Percentiles rank a stretch among this genome's conserved stretches.
Evolutionary conservation across 2,797 vertebrate genomes (phyloP).

Genomic region (Cottoperca gobio): DNA sequence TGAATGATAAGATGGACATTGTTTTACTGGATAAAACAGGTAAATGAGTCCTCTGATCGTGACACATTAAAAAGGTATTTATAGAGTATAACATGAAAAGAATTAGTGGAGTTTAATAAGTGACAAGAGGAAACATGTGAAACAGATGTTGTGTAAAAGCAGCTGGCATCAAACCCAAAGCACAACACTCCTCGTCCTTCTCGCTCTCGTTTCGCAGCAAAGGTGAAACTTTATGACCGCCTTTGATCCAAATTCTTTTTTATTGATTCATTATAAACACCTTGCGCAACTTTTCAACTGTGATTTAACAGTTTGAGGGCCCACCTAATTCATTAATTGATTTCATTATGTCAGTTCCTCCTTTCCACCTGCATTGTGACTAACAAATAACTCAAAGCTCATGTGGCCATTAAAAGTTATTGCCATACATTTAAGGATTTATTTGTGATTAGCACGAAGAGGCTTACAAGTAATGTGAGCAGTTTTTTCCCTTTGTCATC

Average conservation of each 20-base stretch:
- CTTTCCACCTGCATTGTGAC: neutral
- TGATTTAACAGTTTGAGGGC: neutral
- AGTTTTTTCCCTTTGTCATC: no score
- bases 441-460: neutral
- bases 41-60: neutral
- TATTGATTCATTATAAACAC: neutral
- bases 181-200: neutral
- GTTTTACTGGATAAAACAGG: neutral
- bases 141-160: conserved; percentile 39
- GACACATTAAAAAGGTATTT: conserved; percentile 25
- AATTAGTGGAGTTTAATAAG: conserved; percentile 23
- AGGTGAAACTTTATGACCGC: neutral
- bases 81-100: neutral
- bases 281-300: neutral
- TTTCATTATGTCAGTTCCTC: neutral
- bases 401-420: neutral
- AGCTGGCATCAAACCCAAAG: neutral
- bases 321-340: neutral
- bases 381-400: neutral
- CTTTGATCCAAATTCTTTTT: neutral
- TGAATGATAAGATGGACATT: neutral
- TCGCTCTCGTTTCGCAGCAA: neutral
- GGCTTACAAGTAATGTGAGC: neutral
- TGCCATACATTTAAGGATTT: neutral
- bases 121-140: conserved; percentile 24